phyloP scores from a whole-genome alignment of 1,140 invertebrate genomes.

The Zaprionus ghesquierei region DNA sequence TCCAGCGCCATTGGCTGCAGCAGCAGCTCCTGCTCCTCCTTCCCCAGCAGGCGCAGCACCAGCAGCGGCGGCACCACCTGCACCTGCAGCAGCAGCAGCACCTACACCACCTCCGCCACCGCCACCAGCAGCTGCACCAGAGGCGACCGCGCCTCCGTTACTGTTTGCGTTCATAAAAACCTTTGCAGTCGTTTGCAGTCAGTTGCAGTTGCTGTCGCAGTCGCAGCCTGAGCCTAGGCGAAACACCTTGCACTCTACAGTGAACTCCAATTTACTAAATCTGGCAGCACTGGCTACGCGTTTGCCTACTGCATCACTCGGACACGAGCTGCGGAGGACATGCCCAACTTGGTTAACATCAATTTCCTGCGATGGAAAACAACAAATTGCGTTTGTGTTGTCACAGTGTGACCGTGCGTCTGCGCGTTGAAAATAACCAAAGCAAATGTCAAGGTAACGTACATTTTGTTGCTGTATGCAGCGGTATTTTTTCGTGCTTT shows the following conservation, averaged over 20 bases:
- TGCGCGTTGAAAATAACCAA: not conserved
- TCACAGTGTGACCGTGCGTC: conserved; percentile 7
- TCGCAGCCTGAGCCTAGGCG: not conserved
- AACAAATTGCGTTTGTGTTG: conserved; percentile 42
- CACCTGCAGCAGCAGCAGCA: conserved; percentile 7
- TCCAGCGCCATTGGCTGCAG: conserved; percentile 16
- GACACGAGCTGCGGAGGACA: conserved; percentile 5
- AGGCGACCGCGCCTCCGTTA: conserved; percentile 49
- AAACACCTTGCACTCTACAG: not conserved
- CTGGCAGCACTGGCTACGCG: not conserved
- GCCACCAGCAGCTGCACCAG: conserved; percentile 20
- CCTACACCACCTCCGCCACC: conserved; percentile 15
- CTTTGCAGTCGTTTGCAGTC: conserved; percentile 1
- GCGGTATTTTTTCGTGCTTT: not conserved
- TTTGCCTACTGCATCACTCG: conserved; percentile 2
- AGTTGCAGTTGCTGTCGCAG: not conserved
- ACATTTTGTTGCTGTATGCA: not conserved
- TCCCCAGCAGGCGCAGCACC: conserved; percentile 4
- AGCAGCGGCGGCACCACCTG: not conserved
- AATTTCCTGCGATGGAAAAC: conserved; percentile 33
- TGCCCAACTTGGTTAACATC: conserved; percentile 23
- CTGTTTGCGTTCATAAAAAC: conserved; percentile 56
- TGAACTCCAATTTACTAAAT: conserved; percentile 1
- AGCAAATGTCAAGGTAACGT: not conserved
- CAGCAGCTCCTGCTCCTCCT: conserved; percentile 11